Evolutionary conservation across 2,113 vertebrate genomes (phyloP), one percentile per base, ranked within the genome.

Genomic region (Mobula hypostoma): DNA sequence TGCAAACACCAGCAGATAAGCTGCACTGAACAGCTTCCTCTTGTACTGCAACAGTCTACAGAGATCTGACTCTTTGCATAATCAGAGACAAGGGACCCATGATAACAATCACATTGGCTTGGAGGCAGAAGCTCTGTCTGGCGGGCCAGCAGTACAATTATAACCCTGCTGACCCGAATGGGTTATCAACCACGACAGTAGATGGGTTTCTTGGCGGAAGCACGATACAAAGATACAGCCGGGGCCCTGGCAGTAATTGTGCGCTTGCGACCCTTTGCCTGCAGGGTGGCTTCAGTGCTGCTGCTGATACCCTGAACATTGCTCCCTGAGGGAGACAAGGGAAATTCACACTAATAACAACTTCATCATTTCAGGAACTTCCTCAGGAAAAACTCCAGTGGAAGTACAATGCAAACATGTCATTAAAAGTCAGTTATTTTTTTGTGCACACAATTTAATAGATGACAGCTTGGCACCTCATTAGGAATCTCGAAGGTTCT

Each of bases 391-490:
- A 90, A 90, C 17, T 90, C 85, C 0, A 2, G 61, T 90, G n/a
- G 5, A 63, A 66, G 58, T 2, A 58, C 58, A 32, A 79, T 19
- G 85, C 61, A 68, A 90, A 90, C 61, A 66, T 90, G 61, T 63
- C 61, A 90, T 90, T 90, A 68, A 32, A 8, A 32, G 58, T 90
- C 61, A 66, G 29, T 66, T 88, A 88, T 88, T 88, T 90, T 90
- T 90, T 90, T 29, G 83, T 68, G 61, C 85, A 66, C 85, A 90
- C 85, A 90, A 90, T 36, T 90, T 90, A 90, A 90, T 32, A 68
- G 85, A n/a, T 90, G 85, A 68, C 85, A 90, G 61, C n/a, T 66
- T 90, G 85, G 58, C 77, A 66, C 63, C 61, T 68, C n/a, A 36
- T 90, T 90, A 90, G 85, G 29, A 90, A 90, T 66, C 85, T 66